phyloP scores from a whole-genome alignment of 2,113 vertebrate species.

The Phyllostomus hastatus region DNA sequence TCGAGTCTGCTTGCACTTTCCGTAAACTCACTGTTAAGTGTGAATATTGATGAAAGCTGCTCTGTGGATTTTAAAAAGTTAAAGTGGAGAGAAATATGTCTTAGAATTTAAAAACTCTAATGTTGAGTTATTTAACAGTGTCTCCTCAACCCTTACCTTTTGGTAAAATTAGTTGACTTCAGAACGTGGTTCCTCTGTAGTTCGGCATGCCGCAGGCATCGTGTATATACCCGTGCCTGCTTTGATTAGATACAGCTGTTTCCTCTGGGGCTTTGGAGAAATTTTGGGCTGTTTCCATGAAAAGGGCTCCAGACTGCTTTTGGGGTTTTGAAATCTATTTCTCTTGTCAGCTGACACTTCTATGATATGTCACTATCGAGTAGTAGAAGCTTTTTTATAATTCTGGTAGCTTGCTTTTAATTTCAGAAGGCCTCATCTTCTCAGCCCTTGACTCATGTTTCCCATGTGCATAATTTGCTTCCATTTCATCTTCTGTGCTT shows the following conservation, averaged over 20 bases:
- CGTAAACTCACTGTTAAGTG: not conserved
- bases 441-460: not conserved
- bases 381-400: not conserved
- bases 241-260: not conserved
- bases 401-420: not conserved
- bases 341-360: not conserved
- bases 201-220: not conserved
- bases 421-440: not conserved
- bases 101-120: conserved; percentile 3
- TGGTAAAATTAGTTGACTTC: not conserved
- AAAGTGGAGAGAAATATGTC: not conserved
- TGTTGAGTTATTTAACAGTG: not conserved
- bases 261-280: not conserved
- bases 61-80: conserved; percentile 5
- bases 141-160: not conserved
- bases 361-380: not conserved
- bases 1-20: not conserved
- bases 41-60: conserved; percentile 20
- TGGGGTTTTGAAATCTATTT: not conserved
- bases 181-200: not conserved
- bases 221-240: not conserved
- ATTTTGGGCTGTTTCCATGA: not conserved
- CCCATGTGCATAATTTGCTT: not conserved
- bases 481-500: not conserved
- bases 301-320: not conserved